phyloP scores from a whole-genome alignment of 2,888 invertebrate genomes.

The Ptychoptera albimana region DNA sequence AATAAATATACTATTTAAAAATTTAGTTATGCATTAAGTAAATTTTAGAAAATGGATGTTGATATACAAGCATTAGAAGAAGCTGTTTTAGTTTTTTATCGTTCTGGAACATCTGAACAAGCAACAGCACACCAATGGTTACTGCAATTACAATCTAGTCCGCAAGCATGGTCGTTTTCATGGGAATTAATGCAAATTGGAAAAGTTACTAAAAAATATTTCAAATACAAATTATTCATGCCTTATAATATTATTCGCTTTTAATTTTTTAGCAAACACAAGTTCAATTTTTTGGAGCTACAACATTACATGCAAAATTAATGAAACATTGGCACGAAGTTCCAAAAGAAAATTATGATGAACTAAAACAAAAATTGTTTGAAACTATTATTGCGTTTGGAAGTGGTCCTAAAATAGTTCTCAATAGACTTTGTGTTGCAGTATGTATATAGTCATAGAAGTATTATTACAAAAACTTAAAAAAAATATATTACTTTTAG shows the following conservation, averaged over 20 bases:
- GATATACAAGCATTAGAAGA: slow-evolving; percentile 26
- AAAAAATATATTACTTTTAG: slow-evolving; percentile 34
- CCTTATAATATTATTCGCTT: slow-evolving; percentile 9
- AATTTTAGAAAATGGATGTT: slow-evolving; percentile 18
- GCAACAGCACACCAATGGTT: slow-evolving; percentile 75
- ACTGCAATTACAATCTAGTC: slow-evolving; percentile 66
- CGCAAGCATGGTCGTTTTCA: slow-evolving; percentile 83
- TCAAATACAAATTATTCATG: background rate
- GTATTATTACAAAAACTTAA: background rate
- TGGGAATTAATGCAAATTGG: slow-evolving; percentile 74
- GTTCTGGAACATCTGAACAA: slow-evolving; percentile 36
- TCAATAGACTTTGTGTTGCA: slow-evolving; percentile 74
- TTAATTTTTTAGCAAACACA: slow-evolving; percentile 53
- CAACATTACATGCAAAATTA: slow-evolving; percentile 76
- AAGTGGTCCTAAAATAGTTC: slow-evolving; percentile 68
- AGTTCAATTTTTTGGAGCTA: slow-evolving; percentile 88
- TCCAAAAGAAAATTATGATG: slow-evolving; percentile 60
- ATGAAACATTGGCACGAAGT: slow-evolving; percentile 78
- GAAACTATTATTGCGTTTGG: slow-evolving; percentile 61
- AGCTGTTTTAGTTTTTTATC: slow-evolving; percentile 28
- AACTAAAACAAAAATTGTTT: slow-evolving; percentile 59
- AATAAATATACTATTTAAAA: background rate
- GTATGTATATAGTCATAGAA: slow-evolving; percentile 40
- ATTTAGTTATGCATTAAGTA: background rate
- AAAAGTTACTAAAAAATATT: slow-evolving; percentile 39